phyloP scores from a whole-genome alignment of 1,140 invertebrate species.

The Vanessa atalanta region DNA sequence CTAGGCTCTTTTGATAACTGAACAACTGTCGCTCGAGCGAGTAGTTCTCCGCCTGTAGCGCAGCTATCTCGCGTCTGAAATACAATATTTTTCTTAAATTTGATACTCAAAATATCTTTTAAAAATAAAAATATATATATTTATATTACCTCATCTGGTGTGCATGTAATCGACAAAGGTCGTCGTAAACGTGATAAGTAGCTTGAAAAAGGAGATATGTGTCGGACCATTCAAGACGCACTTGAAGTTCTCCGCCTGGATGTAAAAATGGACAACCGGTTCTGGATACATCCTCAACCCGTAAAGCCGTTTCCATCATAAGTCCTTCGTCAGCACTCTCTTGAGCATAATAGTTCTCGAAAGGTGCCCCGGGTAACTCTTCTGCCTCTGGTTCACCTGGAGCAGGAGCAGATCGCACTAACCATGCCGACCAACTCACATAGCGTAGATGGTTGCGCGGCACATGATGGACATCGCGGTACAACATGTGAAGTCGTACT shows the following conservation, averaged over 20 bases:
- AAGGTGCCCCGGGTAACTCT: conserved; percentile 87
- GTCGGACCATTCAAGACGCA: conserved; percentile 93
- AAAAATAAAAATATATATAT: not conserved
- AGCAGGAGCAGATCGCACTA: conserved; percentile 83
- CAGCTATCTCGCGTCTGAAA: conserved; percentile 89
- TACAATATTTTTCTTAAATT: conserved; percentile 19
- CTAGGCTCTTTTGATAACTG: conserved; percentile 92
- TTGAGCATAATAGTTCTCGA: conserved; percentile 92
- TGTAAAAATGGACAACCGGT: conserved; percentile 89
- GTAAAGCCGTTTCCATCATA: conserved; percentile 91
- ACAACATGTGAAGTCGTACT: conserved; percentile 89
- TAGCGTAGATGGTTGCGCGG: conserved; percentile 91
- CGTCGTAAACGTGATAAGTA: conserved; percentile 93
- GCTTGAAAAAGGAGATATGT: conserved; percentile 92
- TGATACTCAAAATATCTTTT: not conserved
- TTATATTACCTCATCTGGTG: conserved; percentile 88
- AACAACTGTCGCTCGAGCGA: conserved; percentile 92
- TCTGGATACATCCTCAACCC: conserved; percentile 89
- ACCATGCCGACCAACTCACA: conserved; percentile 90
- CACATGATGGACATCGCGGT: conserved; percentile 92
- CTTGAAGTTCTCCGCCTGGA: conserved; percentile 87
- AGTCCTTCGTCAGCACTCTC: conserved; percentile 91
- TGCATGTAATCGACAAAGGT: conserved; percentile 90
- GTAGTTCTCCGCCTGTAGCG: conserved; percentile 92
- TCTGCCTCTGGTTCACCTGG: conserved; percentile 82